Evolutionary conservation across 92 coral and sea anemone genomes (phyloP), one percentile per base, ranked within the genome.

Genomic region (Hydrozoanthus gracilis): DNA sequence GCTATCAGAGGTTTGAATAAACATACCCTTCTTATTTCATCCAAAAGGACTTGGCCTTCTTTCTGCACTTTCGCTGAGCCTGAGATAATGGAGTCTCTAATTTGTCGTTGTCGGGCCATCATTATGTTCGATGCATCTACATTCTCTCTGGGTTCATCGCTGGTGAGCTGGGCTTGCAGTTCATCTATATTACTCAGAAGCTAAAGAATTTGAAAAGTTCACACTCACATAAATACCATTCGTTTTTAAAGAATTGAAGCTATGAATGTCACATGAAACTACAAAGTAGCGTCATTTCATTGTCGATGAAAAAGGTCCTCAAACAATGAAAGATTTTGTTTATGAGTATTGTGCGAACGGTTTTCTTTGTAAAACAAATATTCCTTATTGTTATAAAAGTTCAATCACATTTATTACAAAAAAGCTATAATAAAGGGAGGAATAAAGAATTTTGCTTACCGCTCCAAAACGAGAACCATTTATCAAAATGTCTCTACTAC

Each of bases 61-160:
- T 95, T 97, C 88, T 97, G 97, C 87, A 95, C 89, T 86, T 96
- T 94, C 56, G 92, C 97, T 39, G 99, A 97, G 50, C 95, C 95
- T 4, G 91, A 92, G 15, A 95, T 92, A 66, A 97, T 90, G 50
- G 98, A 88, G 82, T 97, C 99, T 80, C 94, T 85, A 13, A 92
- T 91, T 77, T 97, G 99, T 60, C 90, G 96, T 82, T 97, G 99
- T 47, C 92, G 93, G 44, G 96, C 93, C 70, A 94, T 90, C 88
- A 95, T 84, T 58, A 93, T 83, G 67, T 98, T 92, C 5, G 98
- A 92, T 4, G 96, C 98, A 75, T 95, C 98, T n/a, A 97, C 98
- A 72, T 97, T 97, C 86, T 97, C 99, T 73, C 92, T 93, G 48
- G 99, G 99, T 70, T 97, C 99, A 79, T 97, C 99, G 88, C 99